Evolutionary conservation across 2,113 vertebrate genomes (phyloP).

Genomic region (Larimichthys polyactis): DNA sequence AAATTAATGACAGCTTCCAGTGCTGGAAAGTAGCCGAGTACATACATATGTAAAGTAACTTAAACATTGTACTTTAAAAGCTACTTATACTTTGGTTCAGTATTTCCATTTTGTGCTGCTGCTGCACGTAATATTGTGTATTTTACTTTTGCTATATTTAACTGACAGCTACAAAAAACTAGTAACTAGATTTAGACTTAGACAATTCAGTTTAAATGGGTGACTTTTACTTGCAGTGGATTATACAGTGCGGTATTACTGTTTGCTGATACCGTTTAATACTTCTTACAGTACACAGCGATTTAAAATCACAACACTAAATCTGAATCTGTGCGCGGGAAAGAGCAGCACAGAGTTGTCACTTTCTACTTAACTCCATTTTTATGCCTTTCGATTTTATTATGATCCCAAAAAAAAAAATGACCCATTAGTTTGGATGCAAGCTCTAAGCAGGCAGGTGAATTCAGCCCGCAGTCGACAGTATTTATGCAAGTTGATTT

Average conservation of each 20-base stretch:
- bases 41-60: too few species aligned
- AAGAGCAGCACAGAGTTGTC: constrained; percentile 21
- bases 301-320: background rate
- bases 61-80: too few species aligned
- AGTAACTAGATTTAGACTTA: too few species aligned
- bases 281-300: background rate
- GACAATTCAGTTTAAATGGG: background rate
- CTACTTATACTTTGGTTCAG: background rate
- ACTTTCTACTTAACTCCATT: constrained; percentile 19
- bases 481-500: constrained; percentile 99
- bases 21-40: background rate
- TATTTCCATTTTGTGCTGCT: background rate
- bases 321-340: background rate
- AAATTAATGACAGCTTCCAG: background rate
- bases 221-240: background rate
- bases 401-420: constrained; percentile 36
- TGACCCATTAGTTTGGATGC: constrained; percentile 54
- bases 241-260: background rate
- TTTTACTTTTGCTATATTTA: background rate
- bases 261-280: background rate
- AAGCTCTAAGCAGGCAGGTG: constrained; percentile 70
- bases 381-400: constrained; percentile 49
- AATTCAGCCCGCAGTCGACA: constrained; percentile 93
- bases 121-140: background rate
- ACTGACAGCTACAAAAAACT: background rate